Evolutionary conservation across 2,797 vertebrate species (phyloP).

Genomic region (Gallirallus australis): DNA sequence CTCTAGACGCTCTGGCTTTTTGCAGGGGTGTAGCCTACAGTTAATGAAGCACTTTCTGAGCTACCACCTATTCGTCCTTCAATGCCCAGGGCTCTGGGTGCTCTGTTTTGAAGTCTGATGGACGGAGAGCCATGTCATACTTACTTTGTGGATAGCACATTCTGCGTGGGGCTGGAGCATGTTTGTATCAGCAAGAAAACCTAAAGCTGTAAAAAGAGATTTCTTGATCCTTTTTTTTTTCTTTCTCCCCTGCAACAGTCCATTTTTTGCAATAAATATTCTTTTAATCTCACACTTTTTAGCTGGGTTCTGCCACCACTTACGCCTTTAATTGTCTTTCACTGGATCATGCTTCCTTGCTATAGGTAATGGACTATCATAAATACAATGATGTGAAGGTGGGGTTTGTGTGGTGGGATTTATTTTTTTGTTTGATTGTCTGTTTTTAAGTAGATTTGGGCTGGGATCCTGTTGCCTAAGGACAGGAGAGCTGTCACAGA

Average conservation of each 20-base stretch:
- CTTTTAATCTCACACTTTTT: background rate
- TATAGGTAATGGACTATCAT: background rate
- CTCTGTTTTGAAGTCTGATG: background rate
- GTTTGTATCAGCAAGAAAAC: background rate
- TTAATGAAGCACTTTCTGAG: background rate
- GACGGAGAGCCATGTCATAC: background rate
- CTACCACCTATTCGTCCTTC: background rate
- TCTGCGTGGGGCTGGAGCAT: background rate
- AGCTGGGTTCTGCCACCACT: background rate
- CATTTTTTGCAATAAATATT: background rate
- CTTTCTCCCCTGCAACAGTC: fast-evolving
- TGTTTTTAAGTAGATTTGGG: background rate
- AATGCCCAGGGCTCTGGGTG: fast-evolving
- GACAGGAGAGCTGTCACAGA: background rate
- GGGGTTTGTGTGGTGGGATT: too few species aligned
- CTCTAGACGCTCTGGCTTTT: background rate
- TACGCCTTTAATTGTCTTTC: background rate
- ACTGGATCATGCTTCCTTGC: background rate
- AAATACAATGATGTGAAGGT: background rate
- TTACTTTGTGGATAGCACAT: background rate
- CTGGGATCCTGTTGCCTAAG: background rate
- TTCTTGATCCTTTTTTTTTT: background rate
- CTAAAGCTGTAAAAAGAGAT: background rate
- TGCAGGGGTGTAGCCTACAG: background rate
- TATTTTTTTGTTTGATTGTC: background rate